Evolutionary conservation across 1,140 invertebrate genomes (phyloP).

Genomic region (Lepidurus couesii): DNA sequence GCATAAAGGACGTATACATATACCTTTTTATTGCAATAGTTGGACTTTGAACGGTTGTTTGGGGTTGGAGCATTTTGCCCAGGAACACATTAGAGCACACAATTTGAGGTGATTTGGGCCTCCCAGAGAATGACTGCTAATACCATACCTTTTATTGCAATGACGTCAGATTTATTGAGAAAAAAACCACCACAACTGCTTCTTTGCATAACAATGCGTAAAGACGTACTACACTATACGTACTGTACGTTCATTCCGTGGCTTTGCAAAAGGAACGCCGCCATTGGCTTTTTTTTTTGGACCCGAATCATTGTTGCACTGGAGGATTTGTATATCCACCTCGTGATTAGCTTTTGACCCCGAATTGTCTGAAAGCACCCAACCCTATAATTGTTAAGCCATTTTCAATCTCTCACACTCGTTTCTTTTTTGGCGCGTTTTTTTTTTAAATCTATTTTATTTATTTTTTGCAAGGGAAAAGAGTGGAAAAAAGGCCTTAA

Average conservation of each 20-base stretch:
- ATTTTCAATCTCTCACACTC: too few species aligned
- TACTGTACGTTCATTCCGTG: too few species aligned
- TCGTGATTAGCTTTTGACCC: too few species aligned
- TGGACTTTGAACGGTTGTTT: background rate
- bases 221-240: too few species aligned
- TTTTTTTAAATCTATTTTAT: too few species aligned
- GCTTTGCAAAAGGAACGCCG: too few species aligned
- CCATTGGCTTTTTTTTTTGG: too few species aligned
- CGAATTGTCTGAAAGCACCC: too few species aligned
- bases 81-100: background rate
- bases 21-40: background rate
- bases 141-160: background rate
- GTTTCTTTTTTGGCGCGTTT: too few species aligned
- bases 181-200: background rate
- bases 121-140: background rate
- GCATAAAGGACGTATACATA: background rate
- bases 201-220: constrained; percentile 19
- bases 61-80: background rate
- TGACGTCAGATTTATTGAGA: constrained; percentile 6
- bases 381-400: too few species aligned
- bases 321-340: too few species aligned
- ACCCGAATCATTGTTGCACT: too few species aligned
- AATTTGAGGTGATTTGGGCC: background rate
- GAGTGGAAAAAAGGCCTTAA: background rate
- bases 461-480: background rate